Evolutionary conservation across 2,888 invertebrate genomes (phyloP), one percentile per base, ranked within the genome.

Genomic region (Bombylius discolor): DNA sequence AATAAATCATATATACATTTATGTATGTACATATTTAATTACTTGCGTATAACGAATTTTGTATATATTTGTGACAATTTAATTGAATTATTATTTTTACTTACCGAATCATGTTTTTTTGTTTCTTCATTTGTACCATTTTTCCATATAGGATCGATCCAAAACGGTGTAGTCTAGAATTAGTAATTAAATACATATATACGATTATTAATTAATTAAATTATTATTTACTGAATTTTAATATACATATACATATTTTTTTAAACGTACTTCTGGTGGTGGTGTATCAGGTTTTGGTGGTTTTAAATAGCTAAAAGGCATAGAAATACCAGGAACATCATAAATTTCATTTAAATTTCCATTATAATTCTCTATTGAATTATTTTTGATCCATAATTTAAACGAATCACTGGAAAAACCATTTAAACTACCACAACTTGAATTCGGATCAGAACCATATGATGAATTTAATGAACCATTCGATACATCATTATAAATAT

Each of bases 141-240:
- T 59, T 67, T 64, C 74, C 74, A 74, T 55, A 74, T 68, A 5
- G 74, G 73, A 66, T 74, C 73, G 53, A 71, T 69, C 73, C 73
- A 73, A 62, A 71, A 73, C 4, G 73, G 73, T 58, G 71, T 58
- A 57, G 66, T 68, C 73, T 73, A 50, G 39, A 56, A 45, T 42
- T 42, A 12, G 47, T 31, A 52, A 12, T 44, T 9, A 4, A 13
- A 2, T 42, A 14, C 36, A 3, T 13, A 33, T 50, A 49, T 47
- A n/a, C n/a, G n/a, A n/a, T n/a, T n/a, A n/a, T n/a, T n/a, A n/a
- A n/a, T n/a, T n/a, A n/a, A n/a, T n/a, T n/a, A n/a, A n/a, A n/a
- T n/a, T n/a, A n/a, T n/a, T n/a, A n/a, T n/a, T n/a, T n/a, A n/a
- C n/a, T n/a, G n/a, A n/a, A n/a, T n/a, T n/a, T n/a, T n/a, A n/a